These are phyloP conservation scores for Brachypterus glaber DNA, from an alignment of 2,888 invertebrate species.

Conservation along the genomic window DNA sequence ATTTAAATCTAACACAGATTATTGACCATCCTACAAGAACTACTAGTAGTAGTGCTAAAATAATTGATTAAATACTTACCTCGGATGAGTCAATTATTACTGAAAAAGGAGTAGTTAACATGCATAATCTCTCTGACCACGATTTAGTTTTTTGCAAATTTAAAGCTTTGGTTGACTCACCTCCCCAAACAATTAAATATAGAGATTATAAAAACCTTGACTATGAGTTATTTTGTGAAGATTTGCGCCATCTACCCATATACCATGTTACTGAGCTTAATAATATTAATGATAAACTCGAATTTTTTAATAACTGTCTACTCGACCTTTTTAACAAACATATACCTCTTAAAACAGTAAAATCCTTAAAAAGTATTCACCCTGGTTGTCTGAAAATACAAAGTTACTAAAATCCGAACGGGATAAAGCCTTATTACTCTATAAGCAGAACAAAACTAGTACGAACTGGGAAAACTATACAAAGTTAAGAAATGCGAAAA, in stretches of 20 bases:
- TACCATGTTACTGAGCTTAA: neutral
- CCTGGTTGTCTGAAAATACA: neutral
- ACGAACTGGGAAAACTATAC: neutral
- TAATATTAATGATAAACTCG: neutral
- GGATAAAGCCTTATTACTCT: neutral
- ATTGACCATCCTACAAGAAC: neutral
- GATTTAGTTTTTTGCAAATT: too few relatives aligned
- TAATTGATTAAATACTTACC: neutral
- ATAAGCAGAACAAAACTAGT: neutral
- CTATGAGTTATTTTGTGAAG: neutral
- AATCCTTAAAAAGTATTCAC: neutral
- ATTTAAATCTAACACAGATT: neutral
- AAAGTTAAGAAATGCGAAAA: too few relatives aligned
- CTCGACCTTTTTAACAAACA: neutral
- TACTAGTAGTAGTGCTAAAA: neutral
- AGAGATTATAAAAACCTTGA: neutral
- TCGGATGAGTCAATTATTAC: neutral
- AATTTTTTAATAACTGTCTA: neutral
- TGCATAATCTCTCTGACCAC: too few relatives aligned
- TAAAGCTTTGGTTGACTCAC: too few relatives aligned
- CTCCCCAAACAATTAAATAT: neutral
- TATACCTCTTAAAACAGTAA: neutral
- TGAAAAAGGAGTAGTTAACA: neutral
- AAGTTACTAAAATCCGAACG: neutral
- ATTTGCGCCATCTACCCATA: neutral